Base-by-base conservation (phyloP, 2,113 vertebrate species). In the Rutilus rutilus region DNA sequence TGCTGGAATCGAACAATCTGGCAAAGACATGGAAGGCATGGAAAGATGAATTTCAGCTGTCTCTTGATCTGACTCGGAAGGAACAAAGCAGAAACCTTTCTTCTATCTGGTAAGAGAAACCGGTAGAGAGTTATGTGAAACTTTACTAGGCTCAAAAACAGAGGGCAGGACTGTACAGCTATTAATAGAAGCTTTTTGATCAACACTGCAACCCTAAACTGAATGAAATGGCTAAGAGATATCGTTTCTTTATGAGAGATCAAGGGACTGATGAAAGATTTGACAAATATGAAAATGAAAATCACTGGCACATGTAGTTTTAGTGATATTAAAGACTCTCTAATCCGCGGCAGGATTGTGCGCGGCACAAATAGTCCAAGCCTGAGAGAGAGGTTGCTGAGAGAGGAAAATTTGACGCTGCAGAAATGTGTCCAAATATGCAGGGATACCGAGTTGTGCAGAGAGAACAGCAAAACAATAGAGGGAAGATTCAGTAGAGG, bases 151-250 rank as follows among this genome's bases (percentile, higher is more conserved):
- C 45, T 17, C 21, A 57, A 25, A 6, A 57, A 57, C 50, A 25
- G 12, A 5, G 25, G 50, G 3, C 12, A 39, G 11, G 3, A 83
- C 33, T 9, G 23, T 84, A 17, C n/a, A 39, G 8, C 14, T 6
- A 69, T 12, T 73, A 3, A 21, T 71, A 1, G n/a, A 54, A n/a
- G 25, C 23, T 4, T 33, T 33, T 71, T 54, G 82, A 73, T 42
- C 67, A 74, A 21, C 21, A 75, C 69, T 84, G 82, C 39, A 75
- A 80, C 3, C 42, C 42, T 4, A 86, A 88, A 39, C 42, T 82
- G 11, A 90, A 85, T 6, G 6, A 87, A 74, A 90, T 87, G 23
- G 84, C 86, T 17, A 81, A 88, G 17, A 88, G 78, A 39, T 82
- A 86, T 25, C 1, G 7, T 27, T 88, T 88, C 23, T 88, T 87